Evolutionary conservation across 2,797 vertebrate species (phyloP), one percentile per base, ranked within the genome.

Genomic region (Sebastes jordani): DNA sequence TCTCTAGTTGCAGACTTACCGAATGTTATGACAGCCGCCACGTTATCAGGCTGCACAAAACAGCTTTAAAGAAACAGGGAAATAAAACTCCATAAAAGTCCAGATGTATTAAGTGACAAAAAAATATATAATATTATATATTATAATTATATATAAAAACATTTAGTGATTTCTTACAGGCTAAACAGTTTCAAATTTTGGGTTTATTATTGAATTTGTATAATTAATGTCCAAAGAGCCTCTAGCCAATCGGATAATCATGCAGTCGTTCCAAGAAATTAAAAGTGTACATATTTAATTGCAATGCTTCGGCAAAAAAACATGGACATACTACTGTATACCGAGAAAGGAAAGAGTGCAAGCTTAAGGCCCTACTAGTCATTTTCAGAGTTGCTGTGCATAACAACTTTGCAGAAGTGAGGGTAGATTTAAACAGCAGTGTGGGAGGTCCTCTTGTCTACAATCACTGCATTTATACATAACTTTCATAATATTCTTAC

Each of bases 331-430:
- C 16, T 11, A 49, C 46, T 49, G 46, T 30, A 11, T 2, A 63
- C 3, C 1, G 22, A 46, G 27, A 27, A 58, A 58, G 34, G 22
- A 54, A 52, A 27, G 30, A 60, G 5, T 34, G 20, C 6, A 32
- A 36, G 64, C 42, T 60, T 29, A 13, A 62, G 25, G 59, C 38
- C 25, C 9, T 13, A 6, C 14, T 13, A 16, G 52, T 54, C 54
- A 36, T 55, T 87, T 74, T 59, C 27, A 32, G 20, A 78, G 20
- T 63, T 56, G 34, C 20, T 54, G 18, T 73, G 38, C 55, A 78
- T 36, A 64, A 54, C 11, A 71, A 38, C 58, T 76, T 56, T 71
- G 13, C 23, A 67, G 64, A 75, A 29, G 3, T 30, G 20, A 58
- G 8, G 30, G 42, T 27, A 49, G 2, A 49, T 66, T 34, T n/a